Percentiles rank a stretch among this genome's conserved stretches.
These are phyloP conservation scores for Meda fulgida DNA, from an alignment of 2,797 vertebrate genomes.

Conservation along the genomic window DNA sequence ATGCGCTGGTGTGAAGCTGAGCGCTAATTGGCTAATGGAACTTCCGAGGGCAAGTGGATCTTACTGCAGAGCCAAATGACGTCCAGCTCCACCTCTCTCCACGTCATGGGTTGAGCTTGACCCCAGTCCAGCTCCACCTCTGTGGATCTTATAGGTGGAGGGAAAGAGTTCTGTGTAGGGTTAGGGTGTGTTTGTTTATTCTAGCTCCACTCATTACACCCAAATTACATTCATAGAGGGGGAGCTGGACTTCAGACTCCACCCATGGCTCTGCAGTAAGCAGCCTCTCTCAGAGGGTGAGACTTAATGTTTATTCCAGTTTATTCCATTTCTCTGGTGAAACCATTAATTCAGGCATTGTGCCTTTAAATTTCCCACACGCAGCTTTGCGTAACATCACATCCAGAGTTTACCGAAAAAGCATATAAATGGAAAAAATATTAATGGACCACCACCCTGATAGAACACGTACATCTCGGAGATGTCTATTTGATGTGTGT, in stretches of 20 bases:
- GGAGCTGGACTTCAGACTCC: no score
- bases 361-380: neutral
- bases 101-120: neutral
- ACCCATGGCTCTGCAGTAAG: no score
- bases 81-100: neutral
- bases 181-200: neutral
- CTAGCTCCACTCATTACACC: no score
- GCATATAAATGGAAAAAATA: neutral
- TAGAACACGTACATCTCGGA: no score
- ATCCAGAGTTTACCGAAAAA: neutral
- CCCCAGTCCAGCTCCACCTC: neutral
- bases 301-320: neutral
- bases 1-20: slow-evolving; percentile 21
- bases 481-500: no score
- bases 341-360: neutral
- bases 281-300: neutral
- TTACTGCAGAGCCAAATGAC: neutral
- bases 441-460: no score
- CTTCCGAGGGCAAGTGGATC: neutral
- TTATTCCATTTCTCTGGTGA: neutral
- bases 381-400: neutral
- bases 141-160: neutral
- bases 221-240: no score
- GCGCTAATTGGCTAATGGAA: slow-evolving; percentile 67
- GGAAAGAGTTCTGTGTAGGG: neutral